Evolutionary conservation across 1,140 invertebrate species (phyloP), one percentile per base, ranked within the genome.

Genomic region (Drosophila aff.): DNA sequence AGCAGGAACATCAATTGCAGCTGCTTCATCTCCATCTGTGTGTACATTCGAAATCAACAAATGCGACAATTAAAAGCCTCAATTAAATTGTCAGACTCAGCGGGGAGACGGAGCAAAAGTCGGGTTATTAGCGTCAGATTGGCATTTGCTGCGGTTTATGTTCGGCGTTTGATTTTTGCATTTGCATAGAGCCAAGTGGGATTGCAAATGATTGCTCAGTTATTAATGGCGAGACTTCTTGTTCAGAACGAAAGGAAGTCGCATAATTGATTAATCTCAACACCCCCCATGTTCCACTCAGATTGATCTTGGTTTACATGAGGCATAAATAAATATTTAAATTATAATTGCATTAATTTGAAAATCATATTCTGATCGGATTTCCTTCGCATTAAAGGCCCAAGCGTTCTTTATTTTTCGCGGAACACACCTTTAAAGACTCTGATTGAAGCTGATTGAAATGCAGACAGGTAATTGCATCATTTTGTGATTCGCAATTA

Each of bases 381-480:
- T 46, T 68, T 41, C 26, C n/a, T 38, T 28, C 21, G 38, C 7
- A 38, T 47, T 67, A 15, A n/a, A 31, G 15, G 11, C 31, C 10
- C 43, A 36, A 63, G 61, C 23, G 46, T 36, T 47, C 2, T 43
- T 63, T 64, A 31, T 7, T 52, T 65, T 57, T 60, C n/a, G 31
- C 31, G n/a, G n/a, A 21, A 38, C 71, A 75, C 72, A 74, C 68
- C 68, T 74, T 36, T 46, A 11, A 55, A 40, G 21, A 41, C 40
- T 33, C 18, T 33, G 50, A 26, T 40, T 74, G 21, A 53, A 38
- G 75, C 63, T 77, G 52, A 77, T 86, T 89, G 74, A 81, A 89
- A 84, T 79, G 53, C 66, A 90, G 65, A 64, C 16, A 47, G 60
- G 44, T 53, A 58, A 90, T 89, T 89, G 84, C 84, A 89, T 89